These are phyloP conservation scores for Dione vanillae DNA, from an alignment of 2,888 invertebrate genomes.

Conservation along the genomic window DNA sequence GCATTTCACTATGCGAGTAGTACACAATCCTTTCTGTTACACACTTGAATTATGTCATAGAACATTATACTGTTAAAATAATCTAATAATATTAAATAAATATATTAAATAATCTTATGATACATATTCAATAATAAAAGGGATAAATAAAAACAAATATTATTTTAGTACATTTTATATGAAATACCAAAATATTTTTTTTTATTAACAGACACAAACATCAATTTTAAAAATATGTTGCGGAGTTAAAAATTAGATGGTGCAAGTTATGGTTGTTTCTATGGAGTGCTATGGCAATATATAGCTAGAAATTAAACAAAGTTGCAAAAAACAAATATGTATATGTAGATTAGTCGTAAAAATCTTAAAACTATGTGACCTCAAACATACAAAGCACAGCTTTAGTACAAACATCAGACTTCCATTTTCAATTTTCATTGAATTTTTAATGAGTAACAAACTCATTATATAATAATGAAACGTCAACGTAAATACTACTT, in stretches of 20 bases:
- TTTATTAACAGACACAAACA: slow-evolving; percentile 61
- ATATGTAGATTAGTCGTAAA: slow-evolving; percentile 14
- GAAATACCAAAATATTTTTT: slow-evolving; percentile 73
- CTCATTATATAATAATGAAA: slow-evolving; percentile 56
- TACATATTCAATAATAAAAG: too few relatives aligned
- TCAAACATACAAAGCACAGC: slow-evolving; percentile 62
- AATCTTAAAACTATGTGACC: slow-evolving; percentile 66
- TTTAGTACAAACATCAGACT: slow-evolving; percentile 77
- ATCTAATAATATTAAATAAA: too few relatives aligned
- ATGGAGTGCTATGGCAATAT: slow-evolving; percentile 8
- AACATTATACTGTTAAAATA: too few relatives aligned
- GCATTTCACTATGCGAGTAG: too few relatives aligned
- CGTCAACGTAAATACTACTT: slow-evolving; percentile 66
- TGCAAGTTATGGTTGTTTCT: slow-evolving; percentile 24
- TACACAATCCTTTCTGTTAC: too few relatives aligned
- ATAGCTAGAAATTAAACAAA: background rate
- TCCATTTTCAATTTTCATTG: slow-evolving; percentile 57
- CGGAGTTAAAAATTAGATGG: slow-evolving; percentile 13
- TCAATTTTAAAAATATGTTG: slow-evolving; percentile 55
- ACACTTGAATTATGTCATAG: too few relatives aligned
- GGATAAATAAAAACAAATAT: slow-evolving; percentile 42
- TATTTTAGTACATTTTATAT: slow-evolving; percentile 66
- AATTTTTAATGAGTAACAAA: slow-evolving; percentile 49
- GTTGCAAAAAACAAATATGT: slow-evolving; percentile 19
- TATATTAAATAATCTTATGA: too few relatives aligned